These are phyloP conservation scores for Cecropterus lyciades DNA, from an alignment of 1,140 invertebrate genomes.

Conservation along the genomic window DNA sequence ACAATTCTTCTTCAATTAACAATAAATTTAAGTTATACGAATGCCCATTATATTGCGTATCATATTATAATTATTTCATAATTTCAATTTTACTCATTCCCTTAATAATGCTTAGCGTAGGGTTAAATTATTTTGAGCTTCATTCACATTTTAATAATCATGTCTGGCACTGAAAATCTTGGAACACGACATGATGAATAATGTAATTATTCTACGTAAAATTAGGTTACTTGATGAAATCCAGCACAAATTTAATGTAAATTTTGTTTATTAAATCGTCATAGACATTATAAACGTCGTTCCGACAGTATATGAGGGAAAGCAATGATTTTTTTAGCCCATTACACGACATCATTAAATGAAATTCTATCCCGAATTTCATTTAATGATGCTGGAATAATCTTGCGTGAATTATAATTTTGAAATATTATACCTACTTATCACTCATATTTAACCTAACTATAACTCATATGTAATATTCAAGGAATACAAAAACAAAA, in stretches of 20 bases:
- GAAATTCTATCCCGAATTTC: no score
- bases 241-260: constrained; percentile 12
- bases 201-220: constrained; percentile 13
- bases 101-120: neutral
- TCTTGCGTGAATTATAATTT: no score
- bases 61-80: neutral
- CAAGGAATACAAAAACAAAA: no score
- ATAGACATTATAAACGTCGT: neutral
- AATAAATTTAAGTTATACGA: no score
- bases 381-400: no score
- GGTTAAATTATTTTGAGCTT: constrained; percentile 12
- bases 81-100: neutral
- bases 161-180: constrained; percentile 4
- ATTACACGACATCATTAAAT: neutral
- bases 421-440: no score
- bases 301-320: neutral
- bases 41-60: no score
- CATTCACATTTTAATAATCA: constrained; percentile 15
- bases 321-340: neutral
- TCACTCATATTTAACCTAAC: no score
- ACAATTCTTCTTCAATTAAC: no score
- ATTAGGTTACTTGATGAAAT: constrained; percentile 8
- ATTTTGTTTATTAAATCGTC: constrained; percentile 14
- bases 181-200: constrained; percentile 16
- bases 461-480: no score